A percentile compares a stretch with the other conserved stretches of the same genome.
These are phyloP conservation scores for Cettia cetti DNA, from an alignment of 2,113 vertebrate genomes.

Conservation along the genomic window DNA sequence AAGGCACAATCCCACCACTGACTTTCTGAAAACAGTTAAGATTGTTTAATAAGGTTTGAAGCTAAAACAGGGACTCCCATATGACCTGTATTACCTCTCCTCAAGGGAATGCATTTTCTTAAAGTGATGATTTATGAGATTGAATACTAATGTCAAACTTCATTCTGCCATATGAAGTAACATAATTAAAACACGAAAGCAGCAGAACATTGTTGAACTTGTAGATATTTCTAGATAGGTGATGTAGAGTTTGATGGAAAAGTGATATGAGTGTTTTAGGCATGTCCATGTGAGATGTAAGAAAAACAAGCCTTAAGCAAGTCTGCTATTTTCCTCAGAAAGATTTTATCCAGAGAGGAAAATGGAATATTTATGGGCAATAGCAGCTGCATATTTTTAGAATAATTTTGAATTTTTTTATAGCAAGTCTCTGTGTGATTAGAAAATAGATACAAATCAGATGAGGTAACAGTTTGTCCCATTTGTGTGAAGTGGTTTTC, in stretches of 20 bases:
- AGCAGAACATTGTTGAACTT: background rate
- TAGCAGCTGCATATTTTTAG: slow-evolving; percentile 3
- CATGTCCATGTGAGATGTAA: background rate
- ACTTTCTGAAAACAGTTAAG: background rate
- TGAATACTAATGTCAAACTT: background rate
- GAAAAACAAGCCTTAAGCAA: slow-evolving; percentile 3
- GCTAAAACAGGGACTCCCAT: background rate
- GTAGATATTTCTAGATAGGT: background rate
- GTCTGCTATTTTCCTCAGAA: background rate
- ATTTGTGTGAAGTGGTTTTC: slow-evolving; percentile 3
- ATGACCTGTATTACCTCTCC: background rate
- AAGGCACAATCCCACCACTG: background rate
- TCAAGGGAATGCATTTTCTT: background rate
- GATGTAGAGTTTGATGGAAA: background rate
- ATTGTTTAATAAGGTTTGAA: background rate
- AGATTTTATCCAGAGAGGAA: background rate
- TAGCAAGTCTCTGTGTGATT: background rate
- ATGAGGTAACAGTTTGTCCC: slow-evolving; percentile 23
- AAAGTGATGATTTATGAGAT: background rate
- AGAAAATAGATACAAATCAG: slow-evolving; percentile 30
- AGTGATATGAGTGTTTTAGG: background rate
- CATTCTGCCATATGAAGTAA: background rate
- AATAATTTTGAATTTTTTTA: background rate
- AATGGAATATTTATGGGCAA: background rate
- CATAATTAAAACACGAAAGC: background rate